Evolutionary conservation across 2,113 vertebrate genomes (phyloP).

Genomic region (Neogobius melanostomus): DNA sequence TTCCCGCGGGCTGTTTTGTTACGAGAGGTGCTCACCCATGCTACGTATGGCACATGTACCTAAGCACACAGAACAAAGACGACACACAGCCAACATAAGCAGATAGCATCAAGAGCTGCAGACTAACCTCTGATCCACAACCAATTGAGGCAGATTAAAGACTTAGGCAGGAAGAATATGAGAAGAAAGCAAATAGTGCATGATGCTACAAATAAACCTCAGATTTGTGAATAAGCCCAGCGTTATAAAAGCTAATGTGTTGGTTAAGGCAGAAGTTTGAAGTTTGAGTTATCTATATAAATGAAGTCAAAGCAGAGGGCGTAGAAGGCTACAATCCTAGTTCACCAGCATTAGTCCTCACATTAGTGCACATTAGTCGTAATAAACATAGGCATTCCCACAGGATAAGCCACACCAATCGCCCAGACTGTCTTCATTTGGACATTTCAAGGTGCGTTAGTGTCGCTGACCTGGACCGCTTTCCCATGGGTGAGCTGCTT

Average conservation of each 20-base stretch:
- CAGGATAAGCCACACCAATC: slow-evolving; percentile 36
- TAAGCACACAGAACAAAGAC: slow-evolving; percentile 23
- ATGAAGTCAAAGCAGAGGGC: slow-evolving; percentile 1
- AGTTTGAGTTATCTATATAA: slow-evolving; percentile 16
- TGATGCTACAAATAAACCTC: background rate
- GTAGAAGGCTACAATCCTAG: slow-evolving; percentile 14
- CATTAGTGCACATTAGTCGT: slow-evolving; percentile 32
- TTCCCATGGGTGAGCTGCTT: slow-evolving; percentile 44
- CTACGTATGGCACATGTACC: slow-evolving; percentile 50
- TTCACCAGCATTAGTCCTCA: slow-evolving; percentile 24
- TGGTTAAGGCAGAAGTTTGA: slow-evolving; percentile 7
- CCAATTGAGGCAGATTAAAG: slow-evolving; percentile 58
- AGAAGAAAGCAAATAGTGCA: slow-evolving; percentile 11
- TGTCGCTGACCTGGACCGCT: slow-evolving; percentile 35
- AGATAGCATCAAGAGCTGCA: slow-evolving; percentile 23
- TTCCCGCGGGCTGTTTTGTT: slow-evolving; percentile 14
- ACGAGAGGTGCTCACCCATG: slow-evolving; percentile 39
- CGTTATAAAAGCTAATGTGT: background rate
- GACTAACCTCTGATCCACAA: slow-evolving; percentile 61
- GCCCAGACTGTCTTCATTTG: slow-evolving; percentile 61
- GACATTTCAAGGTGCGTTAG: slow-evolving; percentile 66
- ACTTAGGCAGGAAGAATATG: slow-evolving; percentile 39
- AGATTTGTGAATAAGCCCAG: background rate
- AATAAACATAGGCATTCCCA: slow-evolving; percentile 56
- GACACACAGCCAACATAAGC: slow-evolving; percentile 17